Percentiles rank a stretch among this genome's conserved stretches.
phyloP scores from a whole-genome alignment of 1,140 invertebrate genomes.

The Drosophila pseudoananassae region DNA sequence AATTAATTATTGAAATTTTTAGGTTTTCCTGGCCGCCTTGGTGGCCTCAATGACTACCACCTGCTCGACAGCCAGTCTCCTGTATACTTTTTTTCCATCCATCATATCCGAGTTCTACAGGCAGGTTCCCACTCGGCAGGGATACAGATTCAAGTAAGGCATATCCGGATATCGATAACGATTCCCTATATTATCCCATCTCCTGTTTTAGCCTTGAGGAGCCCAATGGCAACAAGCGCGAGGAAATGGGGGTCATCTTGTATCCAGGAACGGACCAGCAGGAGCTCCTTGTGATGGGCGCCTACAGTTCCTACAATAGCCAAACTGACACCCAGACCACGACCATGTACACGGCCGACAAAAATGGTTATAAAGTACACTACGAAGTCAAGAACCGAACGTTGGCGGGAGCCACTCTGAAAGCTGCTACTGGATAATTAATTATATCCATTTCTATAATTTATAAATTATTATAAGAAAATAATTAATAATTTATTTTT shows the following conservation, averaged over 20 bases:
- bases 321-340: constrained; percentile 70
- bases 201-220: not conserved
- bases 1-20: not conserved
- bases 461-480: no score
- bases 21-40: not conserved
- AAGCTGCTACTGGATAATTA: not conserved
- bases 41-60: not conserved
- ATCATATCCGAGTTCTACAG: not conserved
- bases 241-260: constrained; percentile 73
- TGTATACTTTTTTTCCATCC: not conserved
- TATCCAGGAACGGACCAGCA: constrained; percentile 70
- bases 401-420: constrained; percentile 11
- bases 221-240: constrained; percentile 66
- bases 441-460: no score
- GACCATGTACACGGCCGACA: constrained; percentile 80
- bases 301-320: constrained; percentile 58
- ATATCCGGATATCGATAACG: no score
- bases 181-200: no score
- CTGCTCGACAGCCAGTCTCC: not conserved
- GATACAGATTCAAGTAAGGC: not conserved
- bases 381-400: constrained; percentile 71
- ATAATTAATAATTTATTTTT: no score
- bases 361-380: constrained; percentile 70
- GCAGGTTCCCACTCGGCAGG: not conserved
- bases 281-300: constrained; percentile 75